Conservation (phyloP, 2,113 vertebrate species). For the Picathartes gymnocephalus region DNA sequence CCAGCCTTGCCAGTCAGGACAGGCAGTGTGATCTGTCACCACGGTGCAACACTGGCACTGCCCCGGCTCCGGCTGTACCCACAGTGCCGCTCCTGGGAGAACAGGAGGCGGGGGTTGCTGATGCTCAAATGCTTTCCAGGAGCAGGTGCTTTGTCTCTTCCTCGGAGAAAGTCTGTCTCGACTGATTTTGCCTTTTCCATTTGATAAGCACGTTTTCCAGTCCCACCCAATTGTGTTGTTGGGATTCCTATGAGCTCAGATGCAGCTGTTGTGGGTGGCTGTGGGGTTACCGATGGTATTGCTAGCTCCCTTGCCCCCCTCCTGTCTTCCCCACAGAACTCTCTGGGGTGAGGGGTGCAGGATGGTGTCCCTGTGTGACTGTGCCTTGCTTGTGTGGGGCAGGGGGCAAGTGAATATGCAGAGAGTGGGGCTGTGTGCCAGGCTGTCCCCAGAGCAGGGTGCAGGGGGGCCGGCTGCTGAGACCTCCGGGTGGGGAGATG, state of each 20-base stretch:
- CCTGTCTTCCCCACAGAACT: fast-evolving
- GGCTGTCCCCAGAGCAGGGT: not conserved
- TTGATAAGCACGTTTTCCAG: not conserved
- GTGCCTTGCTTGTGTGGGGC: not conserved
- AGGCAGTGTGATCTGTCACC: not conserved
- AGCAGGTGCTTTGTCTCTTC: not conserved
- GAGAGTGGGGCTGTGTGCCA: fast-evolving
- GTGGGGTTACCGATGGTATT: fast-evolving
- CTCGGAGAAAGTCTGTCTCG: not conserved
- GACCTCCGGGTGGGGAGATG: not conserved
- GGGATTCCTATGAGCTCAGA: not conserved
- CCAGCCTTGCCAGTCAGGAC: not conserved
- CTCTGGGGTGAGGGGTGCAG: fast-evolving
- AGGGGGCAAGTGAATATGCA: fast-evolving
- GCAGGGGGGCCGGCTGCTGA: not conserved
- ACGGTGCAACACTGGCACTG: not conserved
- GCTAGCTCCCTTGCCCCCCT: not conserved
- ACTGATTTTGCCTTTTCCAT: not conserved
- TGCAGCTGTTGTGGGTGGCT: not conserved
- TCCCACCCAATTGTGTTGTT: not conserved
- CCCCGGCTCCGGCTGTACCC: not conserved
- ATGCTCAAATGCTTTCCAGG: not conserved
- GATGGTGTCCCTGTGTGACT: not conserved
- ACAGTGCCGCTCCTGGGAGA: fast-evolving
- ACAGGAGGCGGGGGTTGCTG: not conserved